Evolutionary conservation across 1,140 invertebrate species (phyloP).

Genomic region (Colletes latitarsis): DNA sequence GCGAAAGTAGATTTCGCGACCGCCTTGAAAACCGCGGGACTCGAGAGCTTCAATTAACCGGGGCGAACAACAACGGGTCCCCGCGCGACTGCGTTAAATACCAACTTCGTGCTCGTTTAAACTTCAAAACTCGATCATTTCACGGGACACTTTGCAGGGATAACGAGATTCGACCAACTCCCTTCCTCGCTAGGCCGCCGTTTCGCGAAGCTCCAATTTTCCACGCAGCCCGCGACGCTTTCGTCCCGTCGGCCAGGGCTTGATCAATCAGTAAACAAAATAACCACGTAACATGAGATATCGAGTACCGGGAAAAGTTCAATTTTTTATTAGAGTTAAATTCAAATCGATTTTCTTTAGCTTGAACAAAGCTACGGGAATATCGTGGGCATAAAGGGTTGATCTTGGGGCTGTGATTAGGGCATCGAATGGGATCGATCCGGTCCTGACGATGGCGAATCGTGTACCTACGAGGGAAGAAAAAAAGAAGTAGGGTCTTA

Average conservation of each 20-base stretch:
- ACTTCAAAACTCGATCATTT: slow-evolving; percentile 33
- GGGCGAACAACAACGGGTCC: slow-evolving; percentile 24
- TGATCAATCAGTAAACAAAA: too few species aligned
- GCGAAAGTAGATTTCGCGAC: slow-evolving; percentile 19
- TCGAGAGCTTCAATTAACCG: slow-evolving; percentile 23
- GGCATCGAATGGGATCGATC: too few species aligned
- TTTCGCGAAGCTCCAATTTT: background rate
- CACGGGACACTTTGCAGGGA: slow-evolving; percentile 16
- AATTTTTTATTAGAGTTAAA: too few species aligned
- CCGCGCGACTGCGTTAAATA: slow-evolving; percentile 26
- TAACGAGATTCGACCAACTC: slow-evolving; percentile 20
- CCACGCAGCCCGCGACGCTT: background rate
- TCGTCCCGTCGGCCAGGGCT: too few species aligned
- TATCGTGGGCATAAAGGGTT: too few species aligned
- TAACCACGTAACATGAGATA: too few species aligned
- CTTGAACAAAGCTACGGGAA: too few species aligned
- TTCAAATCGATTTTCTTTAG: too few species aligned
- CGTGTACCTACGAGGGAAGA: background rate
- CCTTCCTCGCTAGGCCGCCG: background rate
- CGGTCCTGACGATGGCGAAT: background rate
- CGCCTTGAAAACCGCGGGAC: background rate
- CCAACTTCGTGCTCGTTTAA: slow-evolving; percentile 34
- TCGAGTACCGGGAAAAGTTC: too few species aligned
- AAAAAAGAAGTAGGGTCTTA: background rate
- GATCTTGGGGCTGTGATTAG: too few species aligned